Evolutionary conservation across 1,140 invertebrate species (phyloP), one percentile per base, ranked within the genome.

Genomic region (Drosophila willistoni): DNA sequence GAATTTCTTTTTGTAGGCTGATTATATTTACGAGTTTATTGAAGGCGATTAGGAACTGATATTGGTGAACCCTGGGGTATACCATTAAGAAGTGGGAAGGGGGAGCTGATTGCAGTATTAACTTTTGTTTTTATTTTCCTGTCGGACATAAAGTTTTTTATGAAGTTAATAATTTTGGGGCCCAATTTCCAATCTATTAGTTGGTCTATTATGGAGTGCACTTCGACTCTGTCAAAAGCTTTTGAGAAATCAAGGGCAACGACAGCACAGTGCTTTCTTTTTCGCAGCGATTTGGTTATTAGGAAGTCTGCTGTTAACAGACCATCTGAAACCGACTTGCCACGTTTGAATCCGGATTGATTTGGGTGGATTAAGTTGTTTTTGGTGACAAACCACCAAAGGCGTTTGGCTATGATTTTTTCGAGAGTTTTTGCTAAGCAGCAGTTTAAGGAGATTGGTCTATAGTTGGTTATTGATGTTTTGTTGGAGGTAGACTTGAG

Each of bases 21-120:
- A 54, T 54, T 54, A 51, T 51, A 4, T 19, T 51, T 7, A 19
- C 17, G 2, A 51, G 19, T 57, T 68, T 72, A 17, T 77, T 64
- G 33, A 41, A 77, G 3, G 74, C 74, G 7, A 69, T 71, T 9
- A 72, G 14, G 17, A 72, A 76, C 6, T 72, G 17, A 76, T 12
- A 71, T n/a, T 7, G 68, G 73, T 2, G 73, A 71, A 12, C 61
- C 64, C 61, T 77, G 74, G 36, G 62, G 69, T 1, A 72, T 62
- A 1, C 74, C 74, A 29, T 77, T 73, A 12, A 56, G 2, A 14
- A 73, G 7, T 39, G 36, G 12, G 36, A 39, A 39, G 36, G 22
- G 41, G 10, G 42, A 42, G 39, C 9, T 14, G 1, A 29, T 54
- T n/a, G 9, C 41, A 62, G 14, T 14, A n/a, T 12, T 51, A 9